Percentiles rank a stretch among this genome's conserved stretches.
Evolutionary conservation across 2,888 invertebrate genomes (phyloP).

Genomic region (Tuta absoluta): DNA sequence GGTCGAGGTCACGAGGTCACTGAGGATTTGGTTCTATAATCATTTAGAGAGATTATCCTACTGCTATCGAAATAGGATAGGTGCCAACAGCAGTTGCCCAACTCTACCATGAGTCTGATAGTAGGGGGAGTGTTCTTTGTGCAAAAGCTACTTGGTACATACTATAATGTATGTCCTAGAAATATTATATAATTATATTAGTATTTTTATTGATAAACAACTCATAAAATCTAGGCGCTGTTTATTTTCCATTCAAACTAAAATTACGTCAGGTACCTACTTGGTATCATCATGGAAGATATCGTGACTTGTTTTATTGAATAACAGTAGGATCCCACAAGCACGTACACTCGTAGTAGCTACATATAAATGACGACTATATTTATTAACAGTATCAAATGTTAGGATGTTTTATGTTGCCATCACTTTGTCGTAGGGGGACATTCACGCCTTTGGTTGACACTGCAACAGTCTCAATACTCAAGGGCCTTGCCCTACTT

Average conservation of each 20-base stretch:
- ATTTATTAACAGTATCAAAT: not conserved
- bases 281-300: not conserved
- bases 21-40: not conserved
- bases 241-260: not conserved
- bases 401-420: no score
- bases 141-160: no score
- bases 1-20: constrained; percentile 24
- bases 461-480: constrained; percentile 5
- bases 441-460: not conserved
- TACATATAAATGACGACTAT: not conserved
- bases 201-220: not conserved
- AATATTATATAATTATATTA: no score
- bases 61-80: no score
- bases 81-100: no score
- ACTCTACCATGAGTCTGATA: no score
- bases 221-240: not conserved
- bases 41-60: not conserved
- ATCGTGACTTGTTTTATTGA: constrained; percentile 2
- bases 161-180: no score
- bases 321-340: not conserved
- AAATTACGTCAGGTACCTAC: not conserved
- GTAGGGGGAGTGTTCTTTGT: no score
- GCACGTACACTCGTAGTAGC: no score
- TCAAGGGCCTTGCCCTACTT: constrained; percentile 17
- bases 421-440: not conserved